Base-by-base conservation (phyloP, 1,140 invertebrate species). In the Apis dorsata region DNA sequence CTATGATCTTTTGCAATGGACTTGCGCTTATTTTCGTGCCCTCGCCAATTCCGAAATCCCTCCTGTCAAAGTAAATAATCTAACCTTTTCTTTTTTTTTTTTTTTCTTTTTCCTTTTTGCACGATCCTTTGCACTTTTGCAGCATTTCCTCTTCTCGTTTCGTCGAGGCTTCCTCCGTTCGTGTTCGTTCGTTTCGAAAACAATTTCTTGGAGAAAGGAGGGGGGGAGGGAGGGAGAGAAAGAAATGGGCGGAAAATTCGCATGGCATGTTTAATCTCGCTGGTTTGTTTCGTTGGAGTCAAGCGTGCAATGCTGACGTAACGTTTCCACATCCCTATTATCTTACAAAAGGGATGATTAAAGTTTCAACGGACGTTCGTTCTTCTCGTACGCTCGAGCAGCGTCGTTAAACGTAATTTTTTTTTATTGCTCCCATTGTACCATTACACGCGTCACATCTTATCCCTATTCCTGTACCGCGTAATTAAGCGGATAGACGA, bases 1-100 rank as follows among this genome's bases (percentile, higher is more conserved):
- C 0, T 95, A 95, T 86, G 97, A 98, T 94, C 95, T 98, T 1
- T 93, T 98, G 7, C 95, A 95, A 85, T 98, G 98, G 97, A 97
- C 97, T 1, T 96, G 95, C 60, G 95, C 96, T n/a, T 97, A 97
- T 92, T 97, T 97, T 90, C 95, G 95, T 55, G 96, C 96, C 5
- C 85, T 97, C 62, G 95, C 96, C 0, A 93, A 96, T 49, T 95
- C 94, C 21, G 92, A 95, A 2, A 91, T 94, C 2, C 96, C 96
- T 8, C 96, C 96, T 4, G 95, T 97, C 0, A 98, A 98, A 93
- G 95, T 93, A 91, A 71, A 69, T 17, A 17, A 44, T 24, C 28
- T 21, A 28, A 21, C 63, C 55, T 44, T 15, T 62, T 19, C 15
- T 63, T 51, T 17, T 60, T 15, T 13, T 11, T 21, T 28, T 8